Evolutionary conservation across 2,888 invertebrate genomes (phyloP), one percentile per base, ranked within the genome.

Genomic region (Hydraecia micacea): DNA sequence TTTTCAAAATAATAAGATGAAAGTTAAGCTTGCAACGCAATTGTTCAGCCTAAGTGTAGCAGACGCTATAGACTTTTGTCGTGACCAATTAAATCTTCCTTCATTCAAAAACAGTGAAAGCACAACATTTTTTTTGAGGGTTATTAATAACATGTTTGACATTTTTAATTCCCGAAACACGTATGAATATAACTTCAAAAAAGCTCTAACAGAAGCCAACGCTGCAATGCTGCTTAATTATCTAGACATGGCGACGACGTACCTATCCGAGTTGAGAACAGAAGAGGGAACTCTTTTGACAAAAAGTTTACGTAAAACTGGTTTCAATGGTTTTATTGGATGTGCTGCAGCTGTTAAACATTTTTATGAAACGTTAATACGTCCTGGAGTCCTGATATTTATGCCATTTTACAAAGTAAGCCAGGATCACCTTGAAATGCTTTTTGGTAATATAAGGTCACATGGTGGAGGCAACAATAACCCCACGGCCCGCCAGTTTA

Each of bases 331-430:
- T 49, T 68, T 68, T 49, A 68, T 68, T 68, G 67, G 67, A 49
- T 63, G 63, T 63, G 63, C 63, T 63, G 63, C 25, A 63, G 36
- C 63, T 63, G 36, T 63, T 63, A 63, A 63, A 36, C 36, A 36
- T 63, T 63, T 63, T 36, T 25, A 63, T 36, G 63, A 63, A 63
- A 63, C 36, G 9, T 25, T 55, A 25, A 55, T 55, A 25, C 55
- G 55, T 55, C 55, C 25, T 2, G 55, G 55, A 55, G 28, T 28
- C 18, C 55, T 66, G 0, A 11, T 25, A 15, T 73, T 39, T 55
- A 73, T 73, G 66, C 73, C 65, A 28, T 21, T 73, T n/a, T 73
- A 73, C 21, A 73, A 73, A 73, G 11, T 73, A 21, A 62, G 73
- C 65, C 73, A 42, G 18, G 73, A 73, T 7, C 73, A 66, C 55